Percentiles rank a stretch among this genome's conserved stretches.
Conservation (phyloP, 2,888 invertebrate species). For the Dicyrtoma fusca region DNA sequence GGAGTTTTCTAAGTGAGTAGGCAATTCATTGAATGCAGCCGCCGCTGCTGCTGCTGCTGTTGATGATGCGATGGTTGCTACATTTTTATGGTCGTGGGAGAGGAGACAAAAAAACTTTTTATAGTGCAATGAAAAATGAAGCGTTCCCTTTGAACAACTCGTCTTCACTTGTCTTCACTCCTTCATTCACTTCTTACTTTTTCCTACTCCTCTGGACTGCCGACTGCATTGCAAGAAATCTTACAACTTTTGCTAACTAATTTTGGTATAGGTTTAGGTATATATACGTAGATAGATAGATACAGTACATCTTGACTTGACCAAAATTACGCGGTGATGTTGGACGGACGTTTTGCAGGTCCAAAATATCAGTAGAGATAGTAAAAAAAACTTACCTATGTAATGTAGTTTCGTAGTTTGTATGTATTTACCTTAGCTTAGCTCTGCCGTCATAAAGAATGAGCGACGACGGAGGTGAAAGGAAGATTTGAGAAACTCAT, state of each 20-base stretch:
- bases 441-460: no score
- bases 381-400: no score
- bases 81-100: conserved; percentile 43
- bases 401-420: no score
- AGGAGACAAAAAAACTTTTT: conserved; percentile 42
- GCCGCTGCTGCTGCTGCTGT: conserved; percentile 1
- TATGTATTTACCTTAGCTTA: no score
- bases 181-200: not conserved
- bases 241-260: not conserved
- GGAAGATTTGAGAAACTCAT: conserved; percentile 11
- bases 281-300: not conserved
- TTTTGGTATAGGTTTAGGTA: not conserved
- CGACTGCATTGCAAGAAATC: not conserved
- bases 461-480: not conserved
- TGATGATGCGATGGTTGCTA: conserved; percentile 20
- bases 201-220: not conserved
- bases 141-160: not conserved
- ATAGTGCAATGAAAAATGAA: conserved; percentile 43
- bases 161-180: not conserved
- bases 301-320: not conserved
- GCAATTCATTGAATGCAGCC: conserved; percentile 24
- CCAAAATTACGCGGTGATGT: no score
- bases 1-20: conserved; percentile 1
- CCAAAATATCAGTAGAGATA: no score
- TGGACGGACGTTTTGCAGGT: no score